A percentile compares a stretch with the other conserved stretches of the same genome.
Evolutionary conservation across 2,113 vertebrate species (phyloP).

Genomic region (Ceyx cyanopectus): DNA sequence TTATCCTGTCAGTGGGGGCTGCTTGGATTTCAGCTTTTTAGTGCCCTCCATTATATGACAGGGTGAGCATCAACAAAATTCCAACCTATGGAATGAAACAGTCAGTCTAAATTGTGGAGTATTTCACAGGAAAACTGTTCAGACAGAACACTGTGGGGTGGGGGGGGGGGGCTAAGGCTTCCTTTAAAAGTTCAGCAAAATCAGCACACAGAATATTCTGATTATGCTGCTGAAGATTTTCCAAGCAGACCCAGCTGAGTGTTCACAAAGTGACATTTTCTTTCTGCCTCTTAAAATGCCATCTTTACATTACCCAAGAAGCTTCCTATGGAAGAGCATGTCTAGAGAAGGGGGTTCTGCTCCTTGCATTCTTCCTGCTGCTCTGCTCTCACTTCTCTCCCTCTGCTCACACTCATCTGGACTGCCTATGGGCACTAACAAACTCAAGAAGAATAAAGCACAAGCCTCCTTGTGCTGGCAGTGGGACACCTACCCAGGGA

Average conservation of each 20-base stretch:
- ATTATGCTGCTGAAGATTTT: neutral
- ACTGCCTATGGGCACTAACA: neutral
- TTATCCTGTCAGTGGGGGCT: constrained; percentile 58
- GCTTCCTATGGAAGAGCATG: neutral
- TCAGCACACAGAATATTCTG: neutral
- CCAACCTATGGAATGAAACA: neutral
- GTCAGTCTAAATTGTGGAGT: constrained; percentile 3
- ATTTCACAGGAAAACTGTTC: neutral
- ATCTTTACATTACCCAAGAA: neutral
- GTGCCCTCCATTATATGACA: neutral
- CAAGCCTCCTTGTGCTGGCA: neutral
- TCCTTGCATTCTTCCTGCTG: neutral
- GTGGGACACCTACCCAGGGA: neutral
- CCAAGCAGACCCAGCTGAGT: neutral
- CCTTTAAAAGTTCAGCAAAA: neutral
- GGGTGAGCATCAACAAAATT: neutral
- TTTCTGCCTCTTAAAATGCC: neutral
- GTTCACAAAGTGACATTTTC: neutral
- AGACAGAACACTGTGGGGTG: neutral
- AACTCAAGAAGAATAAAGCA: neutral
- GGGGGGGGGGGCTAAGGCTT: neutral
- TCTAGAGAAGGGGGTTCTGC: neutral
- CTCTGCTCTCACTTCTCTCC: neutral
- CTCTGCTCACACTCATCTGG: neutral
- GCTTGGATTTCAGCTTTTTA: constrained; percentile 26